Evolutionary conservation across 64 coral and sea anemone genomes (phyloP).

Genomic region (Acropora tenuis): DNA sequence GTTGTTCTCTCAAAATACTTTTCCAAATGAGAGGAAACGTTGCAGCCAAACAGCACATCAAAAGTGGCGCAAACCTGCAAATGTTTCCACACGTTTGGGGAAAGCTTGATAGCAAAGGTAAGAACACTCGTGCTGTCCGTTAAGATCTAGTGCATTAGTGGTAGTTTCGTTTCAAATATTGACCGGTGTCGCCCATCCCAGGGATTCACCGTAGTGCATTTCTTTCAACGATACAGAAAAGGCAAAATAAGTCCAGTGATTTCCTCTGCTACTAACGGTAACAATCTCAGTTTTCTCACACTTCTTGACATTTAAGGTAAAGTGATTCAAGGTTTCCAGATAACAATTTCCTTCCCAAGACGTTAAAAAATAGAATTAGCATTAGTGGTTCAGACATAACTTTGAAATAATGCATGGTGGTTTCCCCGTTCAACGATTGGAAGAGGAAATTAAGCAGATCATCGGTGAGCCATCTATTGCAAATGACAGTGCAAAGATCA

Average conservation of each 20-base stretch:
- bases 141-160: slow-evolving; percentile 3
- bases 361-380: not conserved
- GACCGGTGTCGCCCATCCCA: too few species aligned
- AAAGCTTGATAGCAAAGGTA: slow-evolving; percentile 30
- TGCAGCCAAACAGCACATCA: slow-evolving; percentile 28
- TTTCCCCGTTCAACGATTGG: not conserved
- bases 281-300: slow-evolving; percentile 7
- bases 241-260: slow-evolving; percentile 58
- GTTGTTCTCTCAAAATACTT: slow-evolving; percentile 7
- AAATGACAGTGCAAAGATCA: not conserved
- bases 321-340: slow-evolving; percentile 2
- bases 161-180: not conserved
- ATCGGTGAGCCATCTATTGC: slow-evolving; percentile 12
- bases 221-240: slow-evolving; percentile 17
- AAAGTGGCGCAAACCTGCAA: slow-evolving; percentile 10
- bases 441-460: not conserved
- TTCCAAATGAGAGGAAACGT: slow-evolving; percentile 10
- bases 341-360: not conserved
- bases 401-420: not conserved
- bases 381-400: not conserved
- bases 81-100: slow-evolving; percentile 19
- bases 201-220: too few species aligned
- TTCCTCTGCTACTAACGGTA: slow-evolving; percentile 14
- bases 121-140: slow-evolving; percentile 16
- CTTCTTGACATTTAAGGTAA: slow-evolving; percentile 30